Evolutionary conservation across 1,140 invertebrate genomes (phyloP), one percentile per base, ranked within the genome.

Genomic region (Holotrichia oblita): DNA sequence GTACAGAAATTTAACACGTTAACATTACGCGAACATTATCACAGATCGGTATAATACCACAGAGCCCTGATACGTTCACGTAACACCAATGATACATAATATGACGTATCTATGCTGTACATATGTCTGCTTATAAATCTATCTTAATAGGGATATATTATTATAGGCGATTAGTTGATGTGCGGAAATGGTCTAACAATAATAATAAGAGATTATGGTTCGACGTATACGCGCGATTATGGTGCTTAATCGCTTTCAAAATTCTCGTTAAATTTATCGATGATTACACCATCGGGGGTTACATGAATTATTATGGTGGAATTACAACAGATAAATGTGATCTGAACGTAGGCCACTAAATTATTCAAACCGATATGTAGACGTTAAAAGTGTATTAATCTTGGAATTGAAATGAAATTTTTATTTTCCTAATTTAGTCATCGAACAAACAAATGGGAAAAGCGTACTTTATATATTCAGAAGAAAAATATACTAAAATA

Each of bases 121-220:
- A 55, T 17, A 55, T 14, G 48, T 17, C 6, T 17, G 48, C 48
- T 55, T 55, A 55, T 55, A 55, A 55, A 55, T 55, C 48, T 55
- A 55, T n/a, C 48, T 55, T 55, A 55, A 55, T 55, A 17, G 48
- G 48, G 48, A 55, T 55, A 17, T 55, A 55, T 55, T 55, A 55
- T 55, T 55, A 7, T 55, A 55, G 48, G 48, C 48, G 48, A 55
- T n/a, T 55, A 55, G 48, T 17, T 55, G 14, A 55, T 17, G 48
- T 55, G 48, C 48, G n/a, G 48, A 55, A n/a, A 55, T 55, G 17
- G 48, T 17, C 14, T 55, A 55, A 55, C 14, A 55, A 55, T 55
- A 55, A 55, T 55, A 55, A 55, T 55, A 55, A 55, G 48, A 55
- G 48, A 55, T 55, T 55, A 55, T n/a, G 14, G 48, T 55, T 4